These are phyloP conservation scores for Seriola dumerili DNA, from an alignment of 2,113 vertebrate species.

Conservation along the genomic window DNA sequence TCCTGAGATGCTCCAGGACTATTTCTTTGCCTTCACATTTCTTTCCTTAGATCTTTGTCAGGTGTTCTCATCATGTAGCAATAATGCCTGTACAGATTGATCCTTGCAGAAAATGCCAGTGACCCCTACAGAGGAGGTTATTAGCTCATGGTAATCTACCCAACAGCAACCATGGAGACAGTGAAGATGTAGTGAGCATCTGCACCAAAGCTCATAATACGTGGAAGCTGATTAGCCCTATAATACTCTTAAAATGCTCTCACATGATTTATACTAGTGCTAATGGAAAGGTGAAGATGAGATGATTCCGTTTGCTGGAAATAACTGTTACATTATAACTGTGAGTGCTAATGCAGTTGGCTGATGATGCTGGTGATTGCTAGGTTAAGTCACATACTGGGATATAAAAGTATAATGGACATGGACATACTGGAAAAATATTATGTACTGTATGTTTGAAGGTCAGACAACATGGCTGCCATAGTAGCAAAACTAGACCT, in stretches of 20 bases:
- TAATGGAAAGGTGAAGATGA: background rate
- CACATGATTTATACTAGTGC: no score
- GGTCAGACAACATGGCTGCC: no score
- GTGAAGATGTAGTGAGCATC: background rate
- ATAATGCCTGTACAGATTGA: background rate
- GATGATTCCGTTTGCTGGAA: background rate
- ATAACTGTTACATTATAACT: background rate
- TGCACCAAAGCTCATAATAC: background rate
- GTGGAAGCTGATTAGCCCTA: background rate
- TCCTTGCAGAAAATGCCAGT: slow-evolving; percentile 6
- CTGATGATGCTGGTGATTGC: background rate
- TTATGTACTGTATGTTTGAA: no score
- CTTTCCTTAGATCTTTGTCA: background rate
- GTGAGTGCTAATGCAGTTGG: background rate
- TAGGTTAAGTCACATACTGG: no score
- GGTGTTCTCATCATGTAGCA: background rate
- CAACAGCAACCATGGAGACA: background rate
- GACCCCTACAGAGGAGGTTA: background rate
- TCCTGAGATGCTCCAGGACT: background rate
- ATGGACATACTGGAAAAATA: no score
- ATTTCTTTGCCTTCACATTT: background rate
- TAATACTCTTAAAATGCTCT: background rate
- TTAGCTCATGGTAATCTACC: background rate
- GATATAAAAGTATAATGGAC: no score
- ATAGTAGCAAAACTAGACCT: no score